phyloP scores from a whole-genome alignment of 2,888 invertebrate species.

The Tipula unca region DNA sequence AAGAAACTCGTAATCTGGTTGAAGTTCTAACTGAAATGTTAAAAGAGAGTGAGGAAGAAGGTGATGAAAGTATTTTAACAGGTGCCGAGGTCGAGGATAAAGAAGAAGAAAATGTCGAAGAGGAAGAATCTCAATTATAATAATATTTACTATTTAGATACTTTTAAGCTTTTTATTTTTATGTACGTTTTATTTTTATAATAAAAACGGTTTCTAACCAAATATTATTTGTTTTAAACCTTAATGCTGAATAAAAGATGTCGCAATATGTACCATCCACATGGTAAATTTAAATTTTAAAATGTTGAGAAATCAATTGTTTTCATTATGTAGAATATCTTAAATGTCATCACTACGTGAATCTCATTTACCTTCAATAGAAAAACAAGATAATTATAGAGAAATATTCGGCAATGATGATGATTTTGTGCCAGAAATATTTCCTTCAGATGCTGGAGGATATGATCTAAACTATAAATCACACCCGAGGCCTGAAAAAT shows the following conservation, averaged over 20 bases:
- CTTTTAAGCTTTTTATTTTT: not conserved
- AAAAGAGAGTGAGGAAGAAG: slow-evolving; percentile 44
- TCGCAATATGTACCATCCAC: not conserved
- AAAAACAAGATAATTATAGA: not conserved
- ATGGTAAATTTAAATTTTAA: not conserved
- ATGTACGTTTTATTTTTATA: not conserved
- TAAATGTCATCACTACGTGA: not conserved
- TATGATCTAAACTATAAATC: not conserved
- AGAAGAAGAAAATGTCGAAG: not conserved
- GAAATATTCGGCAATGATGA: not conserved
- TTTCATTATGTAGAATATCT: not conserved
- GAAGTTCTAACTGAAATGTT: slow-evolving; percentile 67
- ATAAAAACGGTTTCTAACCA: not conserved
- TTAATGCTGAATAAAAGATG: not conserved
- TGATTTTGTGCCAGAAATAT: not conserved
- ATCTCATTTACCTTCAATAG: not conserved
- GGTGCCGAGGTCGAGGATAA: not conserved
- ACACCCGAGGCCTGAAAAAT: slow-evolving; percentile 14
- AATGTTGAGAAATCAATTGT: no score
- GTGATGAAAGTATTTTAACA: not conserved
- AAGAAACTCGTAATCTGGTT: slow-evolving; percentile 64
- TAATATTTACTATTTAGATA: not conserved
- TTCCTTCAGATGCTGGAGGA: not conserved
- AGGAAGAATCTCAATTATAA: not conserved
- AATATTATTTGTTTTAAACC: not conserved